A percentile compares a stretch with the other conserved stretches of the same genome.
Evolutionary conservation across 2,888 invertebrate species (phyloP).

Genomic region (Mimachlamys varia): DNA sequence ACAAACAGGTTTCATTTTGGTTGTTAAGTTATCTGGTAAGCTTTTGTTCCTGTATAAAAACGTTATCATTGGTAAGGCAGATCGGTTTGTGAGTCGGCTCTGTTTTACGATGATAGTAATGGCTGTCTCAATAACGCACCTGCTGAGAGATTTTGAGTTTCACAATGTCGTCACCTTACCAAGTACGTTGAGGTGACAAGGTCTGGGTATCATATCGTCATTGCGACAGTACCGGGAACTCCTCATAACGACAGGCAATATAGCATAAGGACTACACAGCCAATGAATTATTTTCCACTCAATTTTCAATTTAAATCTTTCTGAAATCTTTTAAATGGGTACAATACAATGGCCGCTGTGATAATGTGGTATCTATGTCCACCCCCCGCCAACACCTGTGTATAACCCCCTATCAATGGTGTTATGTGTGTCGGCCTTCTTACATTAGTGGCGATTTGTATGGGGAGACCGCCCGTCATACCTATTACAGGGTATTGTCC

Average conservation of each 20-base stretch:
- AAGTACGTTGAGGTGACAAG: background rate
- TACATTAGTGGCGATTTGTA: background rate
- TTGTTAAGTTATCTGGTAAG: too few relatives aligned
- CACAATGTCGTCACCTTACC: background rate
- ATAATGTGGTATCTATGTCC: slow-evolving; percentile 9
- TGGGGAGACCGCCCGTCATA: background rate
- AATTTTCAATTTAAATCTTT: slow-evolving; percentile 36
- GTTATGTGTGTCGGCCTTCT: background rate
- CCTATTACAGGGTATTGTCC: background rate
- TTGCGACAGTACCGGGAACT: background rate
- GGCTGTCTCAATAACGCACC: background rate
- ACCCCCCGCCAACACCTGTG: background rate
- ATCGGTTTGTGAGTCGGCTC: too few relatives aligned
- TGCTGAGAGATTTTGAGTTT: background rate
- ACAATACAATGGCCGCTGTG: background rate
- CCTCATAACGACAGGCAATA: background rate
- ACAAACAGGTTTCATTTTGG: too few relatives aligned
- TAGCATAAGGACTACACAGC: background rate
- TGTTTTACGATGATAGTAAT: too few relatives aligned
- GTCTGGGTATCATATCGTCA: background rate
- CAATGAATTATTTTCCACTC: background rate
- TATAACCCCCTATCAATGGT: background rate
- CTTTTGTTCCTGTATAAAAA: too few relatives aligned
- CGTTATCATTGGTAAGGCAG: too few relatives aligned
- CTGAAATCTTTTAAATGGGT: background rate